Conservation (phyloP, 2,888 invertebrate species). For the Tetanocera ferruginea region DNA sequence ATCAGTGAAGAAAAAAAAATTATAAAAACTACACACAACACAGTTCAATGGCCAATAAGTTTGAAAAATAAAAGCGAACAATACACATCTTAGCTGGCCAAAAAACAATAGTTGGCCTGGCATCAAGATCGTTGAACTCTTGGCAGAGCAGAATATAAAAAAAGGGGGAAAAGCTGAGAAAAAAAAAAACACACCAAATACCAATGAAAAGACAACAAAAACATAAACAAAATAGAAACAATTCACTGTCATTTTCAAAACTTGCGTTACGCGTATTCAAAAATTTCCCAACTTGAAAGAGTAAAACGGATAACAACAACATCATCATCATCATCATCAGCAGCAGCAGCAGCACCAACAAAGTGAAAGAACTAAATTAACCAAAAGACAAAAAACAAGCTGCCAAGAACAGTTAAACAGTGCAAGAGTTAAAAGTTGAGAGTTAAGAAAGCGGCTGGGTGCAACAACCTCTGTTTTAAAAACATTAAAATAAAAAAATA, state of each 20-base stretch:
- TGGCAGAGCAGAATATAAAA: neutral
- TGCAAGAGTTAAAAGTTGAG: slow-evolving; percentile 3
- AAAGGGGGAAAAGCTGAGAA: slow-evolving; percentile 4
- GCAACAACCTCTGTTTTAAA: slow-evolving; percentile 27
- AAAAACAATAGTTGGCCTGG: neutral
- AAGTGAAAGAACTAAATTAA: neutral
- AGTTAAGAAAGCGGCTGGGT: slow-evolving; percentile 7
- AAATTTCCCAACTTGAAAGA: neutral
- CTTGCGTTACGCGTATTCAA: slow-evolving; percentile 16
- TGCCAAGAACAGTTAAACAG: slow-evolving; percentile 24
- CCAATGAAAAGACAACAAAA: neutral
- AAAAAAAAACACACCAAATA: neutral
- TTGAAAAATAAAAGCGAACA: neutral
- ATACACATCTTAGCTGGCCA: neutral
- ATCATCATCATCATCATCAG: neutral
- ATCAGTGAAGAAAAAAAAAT: neutral
- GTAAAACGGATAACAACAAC: neutral
- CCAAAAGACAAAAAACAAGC: slow-evolving; percentile 24
- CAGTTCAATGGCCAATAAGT: neutral
- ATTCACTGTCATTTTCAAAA: slow-evolving; percentile 45
- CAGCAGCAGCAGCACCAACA: neutral
- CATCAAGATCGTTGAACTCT: slow-evolving; percentile 20
- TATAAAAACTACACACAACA: neutral
- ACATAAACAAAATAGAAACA: neutral
- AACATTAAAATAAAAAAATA: neutral